Evolutionary conservation across 2,888 invertebrate species (phyloP), one percentile per base, ranked within the genome.

Genomic region (Drosophila setosimentum): DNA sequence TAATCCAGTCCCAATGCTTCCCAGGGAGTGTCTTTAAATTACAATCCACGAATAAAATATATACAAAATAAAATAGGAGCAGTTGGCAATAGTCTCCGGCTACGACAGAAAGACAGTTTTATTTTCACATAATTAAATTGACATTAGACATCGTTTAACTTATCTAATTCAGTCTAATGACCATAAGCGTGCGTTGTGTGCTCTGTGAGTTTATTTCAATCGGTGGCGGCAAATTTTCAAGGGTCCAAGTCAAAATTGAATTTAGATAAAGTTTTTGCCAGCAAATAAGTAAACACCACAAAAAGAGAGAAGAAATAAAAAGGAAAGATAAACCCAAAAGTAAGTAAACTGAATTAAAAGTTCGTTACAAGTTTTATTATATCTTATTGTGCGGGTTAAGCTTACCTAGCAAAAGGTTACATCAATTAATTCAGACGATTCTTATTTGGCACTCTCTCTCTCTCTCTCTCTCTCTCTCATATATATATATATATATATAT

Each of bases 81-180:
- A 5, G 10, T 32, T 5, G 29, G 16, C 21, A 30, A 55, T 48
- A 27, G 24, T 33, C 37, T 45, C 13, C 35, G 42, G 27, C 40
- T 48, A 48, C 50, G 33, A 65, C 55, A 40, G 29, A 21, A 21
- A 11, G 42, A 45, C 16, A 16, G 35, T 73, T 73, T 70, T 66
- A 76, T 81, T 78, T 78, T 82, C 79, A 73, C 70, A 80, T 86
- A 81, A 87, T 89, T 73, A 78, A 86, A 83, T 87, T 81, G 89
- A 83, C 86, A 88, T 87, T 79, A 76, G 82, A 73, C 67, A 73
- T 74, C 78, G 83, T 75, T 83, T 77, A 85, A 85, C 86, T 82
- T 82, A 83, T 87, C 77, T 82, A 78, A 84, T 76, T 73, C 79
- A 45, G 77, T 81, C 77, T 68, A 77, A 76, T 68, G 79, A 48